These are phyloP conservation scores for Helarctos malayanus DNA, from an alignment of 2,797 vertebrate species.

Conservation along the genomic window DNA sequence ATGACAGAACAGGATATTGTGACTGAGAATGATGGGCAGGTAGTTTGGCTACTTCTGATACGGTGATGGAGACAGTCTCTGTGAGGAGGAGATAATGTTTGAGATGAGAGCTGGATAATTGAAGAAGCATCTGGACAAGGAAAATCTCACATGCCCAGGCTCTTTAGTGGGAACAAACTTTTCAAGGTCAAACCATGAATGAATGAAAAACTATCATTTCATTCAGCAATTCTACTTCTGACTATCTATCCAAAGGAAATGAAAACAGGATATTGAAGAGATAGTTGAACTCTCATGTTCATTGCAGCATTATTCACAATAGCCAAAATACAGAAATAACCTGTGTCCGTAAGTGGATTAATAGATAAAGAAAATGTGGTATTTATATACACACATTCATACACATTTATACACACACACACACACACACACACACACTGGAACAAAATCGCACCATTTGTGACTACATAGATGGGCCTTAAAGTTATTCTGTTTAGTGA, in stretches of 20 bases:
- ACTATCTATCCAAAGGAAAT: not conserved
- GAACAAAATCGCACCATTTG: not conserved
- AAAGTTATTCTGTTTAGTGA: not conserved
- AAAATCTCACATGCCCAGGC: not conserved
- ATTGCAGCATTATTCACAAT: not conserved
- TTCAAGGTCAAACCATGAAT: not conserved
- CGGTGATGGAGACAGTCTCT: not conserved
- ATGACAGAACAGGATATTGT: not conserved
- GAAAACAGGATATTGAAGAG: not conserved
- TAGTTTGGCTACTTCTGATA: not conserved
- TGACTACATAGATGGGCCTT: not conserved
- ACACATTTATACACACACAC: not conserved
- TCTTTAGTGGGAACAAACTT: not conserved
- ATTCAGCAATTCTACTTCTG: not conserved
- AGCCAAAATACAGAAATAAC: not conserved
- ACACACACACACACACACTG: not conserved
- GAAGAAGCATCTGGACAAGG: not conserved
- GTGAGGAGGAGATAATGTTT: not conserved
- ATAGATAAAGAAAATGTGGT: not conserved
- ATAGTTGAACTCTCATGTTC: not conserved
- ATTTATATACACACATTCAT: not conserved
- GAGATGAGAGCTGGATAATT: not conserved
- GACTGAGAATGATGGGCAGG: not conserved
- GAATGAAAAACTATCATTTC: not conserved
- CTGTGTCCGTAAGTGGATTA: too few relatives aligned